Evolutionary conservation across 2,888 invertebrate genomes (phyloP), one percentile per base, ranked within the genome.

Genomic region (Acleris sparsana): DNA sequence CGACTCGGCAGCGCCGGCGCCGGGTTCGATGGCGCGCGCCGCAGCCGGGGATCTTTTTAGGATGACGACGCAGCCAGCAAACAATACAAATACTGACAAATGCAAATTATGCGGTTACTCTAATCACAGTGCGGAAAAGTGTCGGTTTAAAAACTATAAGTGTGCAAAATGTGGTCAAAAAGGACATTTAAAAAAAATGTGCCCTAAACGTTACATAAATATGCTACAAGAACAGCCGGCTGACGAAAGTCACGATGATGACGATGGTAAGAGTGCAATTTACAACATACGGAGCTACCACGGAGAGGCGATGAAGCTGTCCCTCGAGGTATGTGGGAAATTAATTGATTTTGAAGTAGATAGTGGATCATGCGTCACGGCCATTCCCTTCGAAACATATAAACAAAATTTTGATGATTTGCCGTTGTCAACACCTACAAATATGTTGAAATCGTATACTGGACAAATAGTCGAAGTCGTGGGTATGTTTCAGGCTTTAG

Each of bases 251-350:
- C 13, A 58, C 58, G 58, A 51, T 51, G 51, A 58, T 29, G 58
- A 46, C 22, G 58, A 48, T 22, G 48, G 48, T 46, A 48, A 58
- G 58, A 29, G 29, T 6, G 16, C 58, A 25, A 48, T 58, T 48
- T 58, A n/a, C 25, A 46, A 58, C 43, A 48, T 58, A 58, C 58
- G 58, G 11, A 58, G 58, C 25, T 48, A 58, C 46, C 22, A 48
- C 6, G 58, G 58, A 9, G 58, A 58, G 25, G 48, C 58, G 58
- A 58, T 58, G 58, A 58, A 20, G 25, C 25, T 58, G 58, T 58
- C 58, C 58, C 48, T 58, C n/a, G 48, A 48, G 22, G 58, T 58
- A 48, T 16, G 58, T 29, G 58, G 29, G 7, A 46, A 58, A 25
- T 17, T 46, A 46, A 57, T 58, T 58, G 29, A 58, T 46, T 58